Evolutionary conservation across 1,140 invertebrate species (phyloP).

Genomic region (Mylabris phalerata): DNA sequence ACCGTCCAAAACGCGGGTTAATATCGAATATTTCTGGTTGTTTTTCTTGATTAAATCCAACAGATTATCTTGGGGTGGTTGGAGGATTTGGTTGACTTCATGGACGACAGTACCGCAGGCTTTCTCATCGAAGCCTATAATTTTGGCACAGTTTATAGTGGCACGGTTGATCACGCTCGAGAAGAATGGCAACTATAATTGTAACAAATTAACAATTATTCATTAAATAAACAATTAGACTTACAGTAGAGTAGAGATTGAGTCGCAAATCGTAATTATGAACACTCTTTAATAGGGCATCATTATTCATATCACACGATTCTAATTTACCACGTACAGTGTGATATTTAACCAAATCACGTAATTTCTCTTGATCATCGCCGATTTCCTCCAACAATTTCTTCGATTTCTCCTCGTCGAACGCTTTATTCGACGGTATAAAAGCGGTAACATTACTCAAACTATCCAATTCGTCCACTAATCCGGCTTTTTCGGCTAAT

Average conservation of each 20-base stretch:
- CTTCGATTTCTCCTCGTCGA: conserved; percentile 42
- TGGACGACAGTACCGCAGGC: conserved; percentile 57
- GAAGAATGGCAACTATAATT: conserved; percentile 44
- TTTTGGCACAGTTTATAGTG: conserved; percentile 52
- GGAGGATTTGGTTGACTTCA: conserved; percentile 50
- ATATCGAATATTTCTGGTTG: conserved; percentile 44
- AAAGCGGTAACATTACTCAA: conserved; percentile 56
- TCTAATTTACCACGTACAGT: conserved; percentile 46
- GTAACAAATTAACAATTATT: background rate
- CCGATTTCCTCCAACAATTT: conserved; percentile 41
- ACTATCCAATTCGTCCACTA: conserved; percentile 49
- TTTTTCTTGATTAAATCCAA: conserved; percentile 40
- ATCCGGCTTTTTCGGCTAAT: conserved; percentile 48
- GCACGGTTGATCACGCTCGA: conserved; percentile 44
- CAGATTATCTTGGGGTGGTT: conserved; percentile 46
- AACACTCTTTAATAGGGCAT: conserved; percentile 43
- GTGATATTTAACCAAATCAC: conserved; percentile 53
- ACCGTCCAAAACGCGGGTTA: conserved; percentile 42
- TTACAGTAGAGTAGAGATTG: conserved; percentile 51
- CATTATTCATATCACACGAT: conserved; percentile 48
- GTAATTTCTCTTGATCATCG: conserved; percentile 43
- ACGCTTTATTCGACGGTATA: conserved; percentile 56
- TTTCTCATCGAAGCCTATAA: conserved; percentile 52
- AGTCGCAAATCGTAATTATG: conserved; percentile 46
- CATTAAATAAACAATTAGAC: conserved; percentile 11